Base-by-base conservation (phyloP, 1,140 invertebrate genomes). In the Drosophila suzukii region DNA sequence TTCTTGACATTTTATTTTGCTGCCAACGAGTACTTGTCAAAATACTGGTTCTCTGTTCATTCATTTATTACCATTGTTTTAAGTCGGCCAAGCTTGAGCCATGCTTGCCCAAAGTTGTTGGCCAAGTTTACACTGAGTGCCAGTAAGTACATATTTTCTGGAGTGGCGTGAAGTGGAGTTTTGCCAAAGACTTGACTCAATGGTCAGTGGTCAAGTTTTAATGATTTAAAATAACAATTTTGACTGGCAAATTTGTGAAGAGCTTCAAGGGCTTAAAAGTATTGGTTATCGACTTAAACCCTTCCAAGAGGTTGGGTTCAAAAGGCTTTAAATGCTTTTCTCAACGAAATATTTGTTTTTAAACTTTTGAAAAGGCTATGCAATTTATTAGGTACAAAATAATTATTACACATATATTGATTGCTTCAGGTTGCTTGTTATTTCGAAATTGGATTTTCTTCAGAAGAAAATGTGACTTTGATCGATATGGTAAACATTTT, bases 1-100 rank as follows among this genome's bases (percentile, higher is more conserved):
- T 76, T 73, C 75, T 66, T 85, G 81, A 80, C 82, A 78, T 78
- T 85, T 72, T 83, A 56, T 72, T 81, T 61, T 53, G 62, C 68
- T 85, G 78, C 63, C 66, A 78, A 73, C 53, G 66, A 66, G 61
- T 63, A 79, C 78, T 86, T 86, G 82, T 86, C 79, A 79, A 83
- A 83, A 83, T 83, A 75, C 79, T 83, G 82, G 59, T 62, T 60
- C 60, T 71, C 55, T 75, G 75, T 75, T 84, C 54, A 65, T 66
- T 76, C 59, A 76, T 66, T 79, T 66, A 56, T 82, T 83, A 63
- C 63, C 84, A 56, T 82, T 84, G 65, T 83, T 78, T 70, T 70
- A 51, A 49, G 53, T 46, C 67, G 81, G 24, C 68, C 58, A 76
- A 62, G 67, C 51, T 51, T 51, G 50, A 66, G 49, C 38, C 74